Conservation (phyloP, 1,140 invertebrate species). For the Trialeurodes vaporariorum region DNA sequence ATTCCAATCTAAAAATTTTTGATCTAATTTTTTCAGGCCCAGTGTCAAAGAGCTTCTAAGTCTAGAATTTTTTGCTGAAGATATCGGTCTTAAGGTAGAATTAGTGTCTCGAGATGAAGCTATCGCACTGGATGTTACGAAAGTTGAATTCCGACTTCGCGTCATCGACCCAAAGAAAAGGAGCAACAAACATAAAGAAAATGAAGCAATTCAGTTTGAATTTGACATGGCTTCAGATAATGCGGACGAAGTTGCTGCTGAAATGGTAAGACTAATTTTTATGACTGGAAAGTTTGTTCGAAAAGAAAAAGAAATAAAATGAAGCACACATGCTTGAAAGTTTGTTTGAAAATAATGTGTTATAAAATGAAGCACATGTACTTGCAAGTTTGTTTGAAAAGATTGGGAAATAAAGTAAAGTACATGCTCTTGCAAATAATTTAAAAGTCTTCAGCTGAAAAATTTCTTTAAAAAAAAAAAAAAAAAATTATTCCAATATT, state of each 20-base stretch:
- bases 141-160: conserved; percentile 78
- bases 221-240: conserved; percentile 90
- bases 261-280: conserved; percentile 56
- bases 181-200: conserved; percentile 91
- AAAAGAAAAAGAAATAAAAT: neutral
- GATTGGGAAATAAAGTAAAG: neutral
- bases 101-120: conserved; percentile 64
- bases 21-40: conserved; percentile 58
- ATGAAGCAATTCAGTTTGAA: conserved; percentile 98
- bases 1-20: too few species aligned
- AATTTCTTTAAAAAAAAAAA: too few species aligned
- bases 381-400: neutral
- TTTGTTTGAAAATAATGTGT: too few species aligned
- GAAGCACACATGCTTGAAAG: too few species aligned
- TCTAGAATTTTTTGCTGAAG: conserved; percentile 96
- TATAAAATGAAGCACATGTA: neutral
- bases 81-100: conserved; percentile 88
- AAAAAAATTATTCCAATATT: too few species aligned
- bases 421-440: too few species aligned
- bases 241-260: conserved; percentile 87
- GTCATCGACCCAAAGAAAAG: conserved; percentile 96
- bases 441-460: too few species aligned
- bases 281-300: too few species aligned
- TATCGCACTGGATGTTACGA: conserved; percentile 33
- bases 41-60: conserved; percentile 88